These are phyloP conservation scores for Folsomia manolachei DNA, from an alignment of 2,888 invertebrate species.

Conservation along the genomic window DNA sequence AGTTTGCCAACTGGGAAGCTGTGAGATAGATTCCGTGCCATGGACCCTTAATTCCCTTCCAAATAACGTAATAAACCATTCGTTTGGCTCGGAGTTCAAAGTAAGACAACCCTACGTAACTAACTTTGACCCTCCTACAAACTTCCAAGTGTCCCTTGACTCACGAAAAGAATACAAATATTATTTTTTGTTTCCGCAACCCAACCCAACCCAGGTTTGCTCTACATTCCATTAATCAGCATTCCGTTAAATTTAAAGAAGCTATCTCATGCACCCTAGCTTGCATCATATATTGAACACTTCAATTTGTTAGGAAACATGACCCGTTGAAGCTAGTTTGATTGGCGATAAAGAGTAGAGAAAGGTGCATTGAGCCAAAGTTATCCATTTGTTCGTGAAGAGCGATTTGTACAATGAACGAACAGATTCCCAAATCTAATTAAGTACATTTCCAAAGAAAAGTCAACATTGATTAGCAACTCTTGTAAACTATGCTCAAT, in stretches of 20 bases:
- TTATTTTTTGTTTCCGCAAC: neutral
- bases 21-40: neutral
- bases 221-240: too few species aligned
- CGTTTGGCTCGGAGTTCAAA: constrained; percentile 3
- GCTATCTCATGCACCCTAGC: too few species aligned
- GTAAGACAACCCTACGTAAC: too few species aligned
- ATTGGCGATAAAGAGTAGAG: neutral
- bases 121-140: neutral
- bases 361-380: neutral
- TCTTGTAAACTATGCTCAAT: neutral
- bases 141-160: neutral
- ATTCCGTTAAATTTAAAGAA: too few species aligned
- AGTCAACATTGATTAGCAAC: neutral
- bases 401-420: too few species aligned
- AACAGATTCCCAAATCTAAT: neutral
- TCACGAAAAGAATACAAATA: constrained; percentile 7
- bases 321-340: neutral
- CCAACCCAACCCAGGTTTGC: neutral
- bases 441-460: neutral
- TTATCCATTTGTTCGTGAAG: neutral
- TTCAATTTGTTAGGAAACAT: too few species aligned
- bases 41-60: neutral
- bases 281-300: too few species aligned
- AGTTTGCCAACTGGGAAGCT: neutral
- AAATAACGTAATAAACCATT: constrained; percentile 5